These are phyloP conservation scores for Hippocampus zosterae DNA, from an alignment of 2,113 vertebrate species.

Conservation along the genomic window DNA sequence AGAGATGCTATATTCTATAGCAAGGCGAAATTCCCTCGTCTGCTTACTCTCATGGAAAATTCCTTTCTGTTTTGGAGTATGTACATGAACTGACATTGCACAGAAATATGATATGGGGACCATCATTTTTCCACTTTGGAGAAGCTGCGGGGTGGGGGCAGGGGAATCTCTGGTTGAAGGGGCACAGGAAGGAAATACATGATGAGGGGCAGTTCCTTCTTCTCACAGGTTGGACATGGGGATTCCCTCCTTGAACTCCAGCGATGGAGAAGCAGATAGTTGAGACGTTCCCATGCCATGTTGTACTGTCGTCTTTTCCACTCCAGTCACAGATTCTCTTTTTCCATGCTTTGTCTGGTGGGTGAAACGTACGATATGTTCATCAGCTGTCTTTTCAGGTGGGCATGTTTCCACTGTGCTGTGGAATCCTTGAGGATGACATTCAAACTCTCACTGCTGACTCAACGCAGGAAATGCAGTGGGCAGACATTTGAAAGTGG, in stretches of 20 bases:
- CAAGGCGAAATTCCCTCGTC: conserved; percentile 31
- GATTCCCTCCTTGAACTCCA: conserved; percentile 44
- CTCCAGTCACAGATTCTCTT: conserved; percentile 43
- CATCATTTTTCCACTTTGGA: conserved; percentile 60
- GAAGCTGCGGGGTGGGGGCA: conserved; percentile 1
- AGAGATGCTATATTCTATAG: conserved; percentile 23
- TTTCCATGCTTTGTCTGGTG: conserved; percentile 45
- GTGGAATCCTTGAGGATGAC: conserved; percentile 37
- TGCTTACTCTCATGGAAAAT: conserved; percentile 47
- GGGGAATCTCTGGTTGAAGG: conserved; percentile 35
- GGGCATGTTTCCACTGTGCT: conserved; percentile 26
- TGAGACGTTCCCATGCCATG: conserved; percentile 69
- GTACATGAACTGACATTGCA: conserved; percentile 33
- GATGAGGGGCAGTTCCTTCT: conserved; percentile 46
- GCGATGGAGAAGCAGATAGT: conserved; percentile 64
- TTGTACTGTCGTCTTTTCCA: conserved; percentile 65
- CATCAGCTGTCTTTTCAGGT: neutral
- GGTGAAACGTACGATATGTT: neutral
- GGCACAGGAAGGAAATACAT: conserved; percentile 51
- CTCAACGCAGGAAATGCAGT: conserved; percentile 17
- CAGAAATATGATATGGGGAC: conserved; percentile 36
- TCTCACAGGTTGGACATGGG: conserved; percentile 31
- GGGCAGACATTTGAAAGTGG: neutral
- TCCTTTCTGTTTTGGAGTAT: conserved; percentile 27
- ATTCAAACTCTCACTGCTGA: conserved; percentile 29